Base-by-base conservation (phyloP, 2,113 vertebrate species). In the Toxotes chatareus region DNA sequence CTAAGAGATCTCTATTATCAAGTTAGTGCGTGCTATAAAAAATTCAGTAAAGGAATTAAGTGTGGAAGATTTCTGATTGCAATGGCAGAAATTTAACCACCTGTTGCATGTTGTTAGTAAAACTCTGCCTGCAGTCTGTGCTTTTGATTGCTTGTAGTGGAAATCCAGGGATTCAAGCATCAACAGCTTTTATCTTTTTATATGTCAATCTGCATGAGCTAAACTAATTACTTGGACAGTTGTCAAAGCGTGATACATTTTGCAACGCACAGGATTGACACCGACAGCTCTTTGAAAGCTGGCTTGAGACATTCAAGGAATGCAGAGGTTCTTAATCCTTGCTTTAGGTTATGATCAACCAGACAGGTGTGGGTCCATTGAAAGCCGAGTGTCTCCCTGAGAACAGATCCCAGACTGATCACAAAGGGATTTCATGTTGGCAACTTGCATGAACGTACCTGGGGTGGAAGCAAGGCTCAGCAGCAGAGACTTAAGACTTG, bases 311-410 rank as follows among this genome's bases (percentile, higher is more conserved):
- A 80, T 60, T 47, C 13, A 5, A 83, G 66, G 60, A 74, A 88
- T 84, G 73, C 51, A 19, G 63, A 75, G 9, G 8, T 62, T 56
- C n/a, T 81, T 85, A 92, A 93, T 92, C 90, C 74, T 85, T 23
- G 77, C 83, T 93, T 72, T 14, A 86, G 89, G 89, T 86, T 56
- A 88, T 44, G 68, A 82, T 85, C 68, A 70, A 32, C 21, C 59
- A 78, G 12, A 75, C 81, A 83, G 76, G 89, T 89, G 63, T 67
- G 47, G 51, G 34, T 56, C n/a, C 42, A 55, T 55, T 76, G 27
- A 46, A 57, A 73, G 31, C 14, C 7, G 5, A 10, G 14, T 9
- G 36, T 78, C 60, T 71, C 38, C 0, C 47, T 27, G 67, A 72
- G 65, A 89, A 70, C 55, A 36, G 42, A 73, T 80, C 74, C 51